Evolutionary conservation across 2,797 vertebrate species (phyloP).

Genomic region (Gallirallus australis): DNA sequence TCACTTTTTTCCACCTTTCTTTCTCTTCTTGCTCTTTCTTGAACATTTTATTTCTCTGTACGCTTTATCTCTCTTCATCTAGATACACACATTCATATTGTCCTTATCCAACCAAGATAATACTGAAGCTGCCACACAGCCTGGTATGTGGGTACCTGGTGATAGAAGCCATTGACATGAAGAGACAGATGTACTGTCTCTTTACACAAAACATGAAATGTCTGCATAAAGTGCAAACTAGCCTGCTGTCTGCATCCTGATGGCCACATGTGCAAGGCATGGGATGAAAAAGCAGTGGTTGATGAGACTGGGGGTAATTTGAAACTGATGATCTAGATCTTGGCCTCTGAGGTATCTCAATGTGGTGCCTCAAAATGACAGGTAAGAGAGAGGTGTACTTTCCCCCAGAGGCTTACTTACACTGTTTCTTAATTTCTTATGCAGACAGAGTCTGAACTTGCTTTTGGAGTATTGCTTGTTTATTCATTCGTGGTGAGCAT

Average conservation of each 20-base stretch:
- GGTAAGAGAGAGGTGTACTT: not conserved
- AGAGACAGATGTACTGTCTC: not conserved
- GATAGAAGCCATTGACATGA: not conserved
- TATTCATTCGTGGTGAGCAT: not conserved
- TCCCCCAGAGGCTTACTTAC: not conserved
- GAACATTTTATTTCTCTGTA: not conserved
- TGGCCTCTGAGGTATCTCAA: not conserved
- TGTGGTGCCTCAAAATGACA: not conserved
- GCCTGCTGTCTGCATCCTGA: not conserved
- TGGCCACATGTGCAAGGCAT: fast-evolving
- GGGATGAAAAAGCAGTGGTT: not conserved
- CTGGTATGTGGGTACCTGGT: not conserved
- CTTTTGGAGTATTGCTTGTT: not conserved
- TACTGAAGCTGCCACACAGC: not conserved
- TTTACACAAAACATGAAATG: not conserved
- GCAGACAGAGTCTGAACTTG: not conserved
- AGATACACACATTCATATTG: not conserved
- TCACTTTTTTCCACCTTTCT: not conserved
- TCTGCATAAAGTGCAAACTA: not conserved
- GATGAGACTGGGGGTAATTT: not conserved
- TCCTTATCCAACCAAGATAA: not conserved
- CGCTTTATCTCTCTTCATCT: not conserved
- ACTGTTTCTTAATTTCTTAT: not conserved
- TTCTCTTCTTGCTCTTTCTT: not conserved
- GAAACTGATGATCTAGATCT: not conserved